These are phyloP conservation scores for Mungos mungo DNA, from an alignment of 2,113 vertebrate genomes.

Conservation along the genomic window DNA sequence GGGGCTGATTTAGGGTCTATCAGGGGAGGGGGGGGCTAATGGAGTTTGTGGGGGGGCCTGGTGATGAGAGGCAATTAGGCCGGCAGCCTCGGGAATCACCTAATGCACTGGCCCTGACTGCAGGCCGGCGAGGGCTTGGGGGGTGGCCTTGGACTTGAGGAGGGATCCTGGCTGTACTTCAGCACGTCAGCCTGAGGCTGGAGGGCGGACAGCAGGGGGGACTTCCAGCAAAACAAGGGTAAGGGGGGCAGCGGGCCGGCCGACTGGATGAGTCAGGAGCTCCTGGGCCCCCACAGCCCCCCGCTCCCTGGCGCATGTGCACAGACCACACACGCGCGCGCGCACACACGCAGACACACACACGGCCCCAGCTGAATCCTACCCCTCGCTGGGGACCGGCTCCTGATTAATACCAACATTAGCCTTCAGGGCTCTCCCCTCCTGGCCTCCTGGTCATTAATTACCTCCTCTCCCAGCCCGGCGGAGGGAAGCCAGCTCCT, in stretches of 20 bases:
- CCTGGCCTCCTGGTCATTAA: slow-evolving; percentile 63
- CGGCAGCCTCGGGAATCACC: slow-evolving; percentile 70
- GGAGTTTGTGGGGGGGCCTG: slow-evolving; percentile 73
- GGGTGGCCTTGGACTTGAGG: slow-evolving; percentile 31
- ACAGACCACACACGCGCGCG: background rate
- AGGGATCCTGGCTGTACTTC: background rate
- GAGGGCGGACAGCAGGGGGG: background rate
- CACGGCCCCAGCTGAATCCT: slow-evolving; percentile 29
- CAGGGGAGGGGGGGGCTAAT: slow-evolving; percentile 74
- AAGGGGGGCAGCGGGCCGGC: too few relatives aligned
- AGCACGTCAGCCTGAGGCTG: background rate
- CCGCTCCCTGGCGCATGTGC: background rate
- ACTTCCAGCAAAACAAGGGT: slow-evolving; percentile 16
- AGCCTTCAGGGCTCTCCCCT: slow-evolving; percentile 66
- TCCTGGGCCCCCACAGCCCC: background rate
- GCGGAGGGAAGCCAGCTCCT: slow-evolving; percentile 35
- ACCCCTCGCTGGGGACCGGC: slow-evolving; percentile 66
- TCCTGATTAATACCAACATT: slow-evolving; percentile 77
- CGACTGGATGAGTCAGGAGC: background rate
- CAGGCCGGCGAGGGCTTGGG: background rate
- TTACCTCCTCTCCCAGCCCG: slow-evolving; percentile 59
- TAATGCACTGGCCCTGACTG: slow-evolving; percentile 36
- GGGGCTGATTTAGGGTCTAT: slow-evolving; percentile 78
- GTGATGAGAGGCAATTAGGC: slow-evolving; percentile 78
- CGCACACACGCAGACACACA: background rate